A percentile compares a stretch with the other conserved stretches of the same genome.
These are phyloP conservation scores for Cheilosia vernalis DNA, from an alignment of 2,888 invertebrate genomes.

Conservation along the genomic window DNA sequence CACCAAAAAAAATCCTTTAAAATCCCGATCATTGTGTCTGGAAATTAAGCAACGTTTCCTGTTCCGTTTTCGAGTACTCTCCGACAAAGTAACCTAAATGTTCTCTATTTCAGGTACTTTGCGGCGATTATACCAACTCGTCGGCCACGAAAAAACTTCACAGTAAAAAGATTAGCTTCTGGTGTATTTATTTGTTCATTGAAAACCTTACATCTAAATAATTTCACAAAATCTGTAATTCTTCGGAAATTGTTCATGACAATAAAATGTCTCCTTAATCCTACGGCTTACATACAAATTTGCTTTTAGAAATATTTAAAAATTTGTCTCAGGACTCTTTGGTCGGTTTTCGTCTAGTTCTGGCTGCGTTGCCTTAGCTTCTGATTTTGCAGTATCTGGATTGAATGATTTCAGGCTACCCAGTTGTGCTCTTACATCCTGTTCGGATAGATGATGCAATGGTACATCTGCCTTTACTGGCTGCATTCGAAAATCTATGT, in stretches of 20 bases:
- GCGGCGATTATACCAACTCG: too few species aligned
- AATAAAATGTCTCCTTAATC: constrained; percentile 5
- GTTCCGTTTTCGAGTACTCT: too few species aligned
- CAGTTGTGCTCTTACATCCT: constrained; percentile 81
- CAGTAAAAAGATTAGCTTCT: too few species aligned
- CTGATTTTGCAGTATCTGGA: constrained; percentile 50
- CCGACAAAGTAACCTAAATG: too few species aligned
- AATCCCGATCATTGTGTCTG: too few species aligned
- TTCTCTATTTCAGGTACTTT: too few species aligned
- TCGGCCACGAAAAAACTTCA: too few species aligned
- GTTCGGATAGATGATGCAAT: constrained; percentile 80
- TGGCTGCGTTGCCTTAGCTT: neutral
- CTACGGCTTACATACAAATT: neutral
- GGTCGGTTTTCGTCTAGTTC: constrained; percentile 77
- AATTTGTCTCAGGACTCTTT: constrained; percentile 82
- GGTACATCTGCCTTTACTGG: constrained; percentile 81
- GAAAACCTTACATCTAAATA: neutral
- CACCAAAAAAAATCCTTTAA: too few species aligned
- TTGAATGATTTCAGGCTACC: constrained; percentile 80
- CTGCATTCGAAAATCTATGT: constrained; percentile 78
- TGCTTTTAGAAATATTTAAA: constrained; percentile 73
- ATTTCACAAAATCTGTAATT: neutral
- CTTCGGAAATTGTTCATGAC: neutral
- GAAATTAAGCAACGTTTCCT: too few species aligned
- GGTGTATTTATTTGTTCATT: neutral